phyloP scores from a whole-genome alignment of 2,797 vertebrate species.

The Staurois parvus region DNA sequence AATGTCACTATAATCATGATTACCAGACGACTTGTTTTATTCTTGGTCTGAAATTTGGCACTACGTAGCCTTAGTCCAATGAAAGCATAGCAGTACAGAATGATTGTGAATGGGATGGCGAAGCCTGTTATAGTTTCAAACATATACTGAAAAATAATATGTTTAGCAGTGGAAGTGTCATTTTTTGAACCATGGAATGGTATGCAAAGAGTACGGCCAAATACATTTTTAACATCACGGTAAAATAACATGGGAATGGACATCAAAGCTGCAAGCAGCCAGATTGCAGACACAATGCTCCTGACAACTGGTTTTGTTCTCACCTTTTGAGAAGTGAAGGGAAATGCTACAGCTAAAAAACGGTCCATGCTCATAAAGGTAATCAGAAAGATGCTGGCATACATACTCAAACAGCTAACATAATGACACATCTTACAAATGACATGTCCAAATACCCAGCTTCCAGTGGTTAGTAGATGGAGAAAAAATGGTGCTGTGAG shows the following conservation, averaged over 20 bases:
- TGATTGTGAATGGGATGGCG: conserved; percentile 80
- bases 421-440: conserved; percentile 82
- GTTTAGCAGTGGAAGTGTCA: conserved; percentile 50
- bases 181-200: conserved; percentile 69
- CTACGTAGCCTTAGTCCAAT: conserved; percentile 77
- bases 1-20: conserved; percentile 82
- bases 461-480: conserved; percentile 67
- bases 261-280: conserved; percentile 78
- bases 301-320: conserved; percentile 76
- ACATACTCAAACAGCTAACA: conserved; percentile 86
- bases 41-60: conserved; percentile 78
- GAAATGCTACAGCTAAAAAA: conserved; percentile 81
- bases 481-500: conserved; percentile 84
- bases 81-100: conserved; percentile 79
- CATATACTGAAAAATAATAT: conserved; percentile 81
- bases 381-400: conserved; percentile 86
- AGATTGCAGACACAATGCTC: conserved; percentile 75
- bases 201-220: conserved; percentile 25
- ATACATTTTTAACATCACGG: conserved; percentile 57
- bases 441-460: conserved; percentile 78
- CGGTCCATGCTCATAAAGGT: conserved; percentile 88
- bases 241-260: conserved; percentile 82
- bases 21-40: conserved; percentile 82
- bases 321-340: conserved; percentile 83
- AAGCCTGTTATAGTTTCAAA: conserved; percentile 84